These are phyloP conservation scores for Apogon hyalosoma DNA, from an alignment of 2,797 vertebrate genomes.

Conservation along the genomic window DNA sequence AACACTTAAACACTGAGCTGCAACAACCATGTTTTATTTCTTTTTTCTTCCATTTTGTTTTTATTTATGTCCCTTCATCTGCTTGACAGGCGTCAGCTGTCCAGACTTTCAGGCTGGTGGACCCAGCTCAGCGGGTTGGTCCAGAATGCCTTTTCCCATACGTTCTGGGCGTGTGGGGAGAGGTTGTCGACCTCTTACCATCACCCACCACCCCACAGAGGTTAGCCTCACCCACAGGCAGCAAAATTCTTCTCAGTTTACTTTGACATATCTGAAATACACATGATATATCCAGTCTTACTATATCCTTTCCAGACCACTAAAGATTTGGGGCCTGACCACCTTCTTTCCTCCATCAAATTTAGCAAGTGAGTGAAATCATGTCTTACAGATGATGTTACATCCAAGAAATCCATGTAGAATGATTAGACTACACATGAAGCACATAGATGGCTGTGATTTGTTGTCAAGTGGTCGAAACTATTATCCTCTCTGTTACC, in stretches of 20 bases:
- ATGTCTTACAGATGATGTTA: background rate
- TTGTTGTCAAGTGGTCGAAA: background rate
- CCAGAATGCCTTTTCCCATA: constrained; percentile 61
- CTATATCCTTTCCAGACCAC: constrained; percentile 62
- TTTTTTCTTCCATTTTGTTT: background rate
- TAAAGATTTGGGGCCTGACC: constrained; percentile 64
- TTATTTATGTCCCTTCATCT: constrained; percentile 55
- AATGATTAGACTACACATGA: background rate
- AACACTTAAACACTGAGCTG: too few species aligned
- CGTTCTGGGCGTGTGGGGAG: constrained; percentile 55
- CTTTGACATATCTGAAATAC: background rate
- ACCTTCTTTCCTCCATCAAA: constrained; percentile 77
- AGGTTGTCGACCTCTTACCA: constrained; percentile 45
- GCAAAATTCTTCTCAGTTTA: background rate
- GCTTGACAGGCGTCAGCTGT: constrained; percentile 78
- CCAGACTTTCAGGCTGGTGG: constrained; percentile 68
- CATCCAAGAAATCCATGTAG: background rate
- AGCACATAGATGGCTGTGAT: background rate
- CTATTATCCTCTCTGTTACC: constrained; percentile 4
- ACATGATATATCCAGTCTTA: constrained; percentile 2
- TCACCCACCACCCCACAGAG: constrained; percentile 53
- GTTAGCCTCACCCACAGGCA: constrained; percentile 50
- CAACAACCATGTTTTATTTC: too few species aligned
- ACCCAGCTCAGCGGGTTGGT: constrained; percentile 44
- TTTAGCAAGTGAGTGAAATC: constrained; percentile 79